Evolutionary conservation across 2,888 invertebrate genomes (phyloP).

Genomic region (Amphipyra berbera): DNA sequence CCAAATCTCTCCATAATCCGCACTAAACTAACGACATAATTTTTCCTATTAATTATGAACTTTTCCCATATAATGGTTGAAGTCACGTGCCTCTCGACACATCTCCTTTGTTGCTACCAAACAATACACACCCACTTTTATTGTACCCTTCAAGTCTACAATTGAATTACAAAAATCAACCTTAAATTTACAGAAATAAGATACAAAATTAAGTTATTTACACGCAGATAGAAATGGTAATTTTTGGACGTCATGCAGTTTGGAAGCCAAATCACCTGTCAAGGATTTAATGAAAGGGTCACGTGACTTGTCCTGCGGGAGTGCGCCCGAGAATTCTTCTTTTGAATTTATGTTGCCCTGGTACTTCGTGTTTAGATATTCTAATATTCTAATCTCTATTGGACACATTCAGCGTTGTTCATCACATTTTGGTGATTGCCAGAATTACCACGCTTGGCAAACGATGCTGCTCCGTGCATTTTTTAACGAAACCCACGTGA

Average conservation of each 20-base stretch:
- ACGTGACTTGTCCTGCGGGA: slow-evolving; percentile 64
- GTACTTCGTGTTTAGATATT: slow-evolving; percentile 51
- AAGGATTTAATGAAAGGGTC: slow-evolving; percentile 71
- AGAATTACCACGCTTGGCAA: too few species aligned
- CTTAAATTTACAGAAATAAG: accelerated
- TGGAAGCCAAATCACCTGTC: slow-evolving; percentile 75
- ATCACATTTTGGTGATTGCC: too few species aligned
- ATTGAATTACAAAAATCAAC: slow-evolving; percentile 4
- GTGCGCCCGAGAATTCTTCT: slow-evolving; percentile 15
- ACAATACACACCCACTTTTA: slow-evolving; percentile 60
- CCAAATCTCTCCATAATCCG: slow-evolving; percentile 23
- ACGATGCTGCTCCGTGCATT: too few species aligned
- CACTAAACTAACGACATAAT: slow-evolving; percentile 41
- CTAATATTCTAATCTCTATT: slow-evolving; percentile 14
- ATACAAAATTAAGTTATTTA: slow-evolving; percentile 4
- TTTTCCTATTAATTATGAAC: slow-evolving; percentile 73
- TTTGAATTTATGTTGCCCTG: slow-evolving; percentile 37
- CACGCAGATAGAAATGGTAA: slow-evolving; percentile 12
- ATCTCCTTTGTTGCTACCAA: slow-evolving; percentile 69
- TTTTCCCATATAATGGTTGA: slow-evolving; percentile 68
- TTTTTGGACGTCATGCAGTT: slow-evolving; percentile 62
- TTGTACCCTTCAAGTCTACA: slow-evolving; percentile 11
- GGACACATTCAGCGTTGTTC: too few species aligned
- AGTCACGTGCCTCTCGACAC: slow-evolving; percentile 75
- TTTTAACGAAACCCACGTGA: too few species aligned